Evolutionary conservation across 2,113 vertebrate species (phyloP), one percentile per base, ranked within the genome.

Genomic region (Patagioenas fasciata): DNA sequence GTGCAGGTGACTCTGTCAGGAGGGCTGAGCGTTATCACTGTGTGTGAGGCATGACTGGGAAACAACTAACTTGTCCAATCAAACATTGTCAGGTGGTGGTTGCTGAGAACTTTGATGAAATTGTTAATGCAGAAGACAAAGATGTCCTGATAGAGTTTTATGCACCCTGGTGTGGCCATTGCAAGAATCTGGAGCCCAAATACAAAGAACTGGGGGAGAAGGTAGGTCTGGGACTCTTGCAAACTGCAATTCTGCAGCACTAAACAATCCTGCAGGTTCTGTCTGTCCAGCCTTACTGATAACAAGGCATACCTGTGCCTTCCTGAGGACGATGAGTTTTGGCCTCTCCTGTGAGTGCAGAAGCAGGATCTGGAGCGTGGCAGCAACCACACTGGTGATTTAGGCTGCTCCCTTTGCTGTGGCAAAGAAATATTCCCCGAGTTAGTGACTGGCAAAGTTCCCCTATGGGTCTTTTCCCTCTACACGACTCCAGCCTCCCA

Each of bases 81-180:
- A 15, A 85, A 79, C 15, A 2, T 77, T 87, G 47, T 15, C 96
- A 99, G 99, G 98, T 99, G 64, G 13, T 99, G 31, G 99, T 99
- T 93, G 99, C 99, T 65, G 99, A 99, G 96, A 99, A 99, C 97
- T 99, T 99, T 64, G 99, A 99, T 92, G 98, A 99, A 85, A 98
- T 99, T 29, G 99, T 99, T 26, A 99, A 99, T 34, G 98, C 98
- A 40, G 99, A 99, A 88, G 97, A 98, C 96, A 99, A 99, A 97
- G 99, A 99, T 70, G 99, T 99, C 20, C 98, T 99, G 80, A 98
- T 99, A 78, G 99, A 99, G 96, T 99, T 99, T 86, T 99, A 99
- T 2, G 99, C 99, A 8, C 99, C 99, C 0, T 99, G 99, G 99
- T 99, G 99, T 20, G 99, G 99, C 80, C 99, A 99, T 94, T 99